Percentiles rank a stretch among this genome's conserved stretches.
These are phyloP conservation scores for Papilio dardanus DNA, from an alignment of 1,140 invertebrate genomes.

Conservation along the genomic window DNA sequence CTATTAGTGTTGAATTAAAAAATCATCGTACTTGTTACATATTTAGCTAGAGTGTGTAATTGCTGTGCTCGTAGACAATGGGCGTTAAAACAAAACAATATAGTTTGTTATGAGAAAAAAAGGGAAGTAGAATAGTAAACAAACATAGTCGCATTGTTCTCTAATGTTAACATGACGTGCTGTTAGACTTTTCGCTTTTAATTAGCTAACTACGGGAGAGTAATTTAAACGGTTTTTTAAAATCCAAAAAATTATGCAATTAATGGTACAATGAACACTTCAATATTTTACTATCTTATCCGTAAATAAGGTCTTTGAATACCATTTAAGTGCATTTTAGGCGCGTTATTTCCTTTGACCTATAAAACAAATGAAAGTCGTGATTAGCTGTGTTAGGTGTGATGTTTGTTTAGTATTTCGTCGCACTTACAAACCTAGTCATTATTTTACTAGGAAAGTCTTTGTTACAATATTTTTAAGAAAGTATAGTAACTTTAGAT, in stretches of 20 bases:
- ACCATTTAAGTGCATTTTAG: slow-evolving; percentile 8
- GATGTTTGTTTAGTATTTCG: not conserved
- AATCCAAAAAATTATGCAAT: not conserved
- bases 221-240: not conserved
- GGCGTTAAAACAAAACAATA: slow-evolving; percentile 8
- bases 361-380: not conserved
- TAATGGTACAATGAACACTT: not conserved
- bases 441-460: not conserved
- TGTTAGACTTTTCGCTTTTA: slow-evolving; percentile 10
- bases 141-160: slow-evolving; percentile 11
- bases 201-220: not conserved
- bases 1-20: too few species aligned
- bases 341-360: slow-evolving; percentile 23
- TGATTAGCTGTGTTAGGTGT: not conserved
- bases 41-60: slow-evolving; percentile 2
- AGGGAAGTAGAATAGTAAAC: slow-evolving; percentile 19
- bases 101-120: slow-evolving; percentile 21
- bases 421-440: not conserved
- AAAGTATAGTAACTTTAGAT: not conserved
- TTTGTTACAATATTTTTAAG: not conserved
- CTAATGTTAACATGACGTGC: slow-evolving; percentile 13
- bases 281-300: slow-evolving; percentile 22
- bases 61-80: not conserved
- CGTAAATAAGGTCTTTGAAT: not conserved
- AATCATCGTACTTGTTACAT: not conserved